Conservation (phyloP, 2,888 invertebrate genomes). For the Drosophila kokeensis region DNA sequence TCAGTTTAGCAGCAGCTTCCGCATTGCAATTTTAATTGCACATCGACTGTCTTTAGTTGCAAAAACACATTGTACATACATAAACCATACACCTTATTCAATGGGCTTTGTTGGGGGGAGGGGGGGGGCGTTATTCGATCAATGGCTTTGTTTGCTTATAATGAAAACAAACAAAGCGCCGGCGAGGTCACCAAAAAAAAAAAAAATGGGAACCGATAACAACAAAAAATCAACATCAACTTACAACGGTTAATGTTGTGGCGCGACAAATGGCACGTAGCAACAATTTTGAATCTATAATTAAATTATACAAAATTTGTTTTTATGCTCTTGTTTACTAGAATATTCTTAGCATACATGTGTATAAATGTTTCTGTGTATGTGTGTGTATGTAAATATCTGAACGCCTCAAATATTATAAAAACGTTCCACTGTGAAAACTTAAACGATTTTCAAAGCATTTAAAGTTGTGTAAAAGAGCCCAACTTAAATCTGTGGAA, state of each 20-base stretch:
- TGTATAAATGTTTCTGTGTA: not conserved
- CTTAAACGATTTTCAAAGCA: not conserved
- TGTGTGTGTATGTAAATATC: not conserved
- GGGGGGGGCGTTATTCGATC: constrained; percentile 29
- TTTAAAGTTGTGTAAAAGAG: not conserved
- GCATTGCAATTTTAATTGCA: constrained; percentile 37
- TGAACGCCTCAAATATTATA: not conserved
- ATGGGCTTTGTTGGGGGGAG: not conserved
- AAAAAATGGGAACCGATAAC: constrained; percentile 21
- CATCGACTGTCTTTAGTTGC: constrained; percentile 9
- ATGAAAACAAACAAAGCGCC: constrained; percentile 60
- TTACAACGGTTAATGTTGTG: constrained; percentile 40
- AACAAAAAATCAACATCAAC: constrained; percentile 31
- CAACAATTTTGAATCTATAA: constrained; percentile 61
- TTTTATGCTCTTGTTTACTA: constrained; percentile 61
- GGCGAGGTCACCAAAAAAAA: constrained; percentile 49
- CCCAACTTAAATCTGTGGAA: constrained; percentile 11
- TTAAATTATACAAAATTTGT: constrained; percentile 49
- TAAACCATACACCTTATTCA: not conserved
- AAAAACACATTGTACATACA: not conserved
- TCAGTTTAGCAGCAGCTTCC: constrained; percentile 37
- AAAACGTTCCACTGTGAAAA: not conserved
- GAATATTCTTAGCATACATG: constrained; percentile 24
- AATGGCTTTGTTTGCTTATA: constrained; percentile 53
- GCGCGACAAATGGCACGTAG: constrained; percentile 71